Evolutionary conservation across 2,797 vertebrate species (phyloP), one percentile per base, ranked within the genome.

Genomic region (Scarus forsteni): DNA sequence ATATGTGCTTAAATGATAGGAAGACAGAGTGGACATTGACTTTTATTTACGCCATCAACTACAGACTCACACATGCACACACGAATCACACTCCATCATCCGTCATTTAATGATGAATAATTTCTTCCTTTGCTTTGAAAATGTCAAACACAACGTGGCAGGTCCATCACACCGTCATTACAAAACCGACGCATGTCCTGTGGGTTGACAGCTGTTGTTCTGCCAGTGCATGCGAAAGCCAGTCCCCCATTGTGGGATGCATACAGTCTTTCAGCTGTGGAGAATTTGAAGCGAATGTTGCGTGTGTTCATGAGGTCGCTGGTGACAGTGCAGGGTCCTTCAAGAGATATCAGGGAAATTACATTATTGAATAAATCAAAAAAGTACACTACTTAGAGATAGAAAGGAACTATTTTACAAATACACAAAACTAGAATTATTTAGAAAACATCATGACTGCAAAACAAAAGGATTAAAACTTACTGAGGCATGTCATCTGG

Each of bases 261-360:
- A 52, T 75, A 75, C 2, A 84, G 1, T 34, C 53, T 80, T 2
- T 1, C 0, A 0, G 1, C 0, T 0, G 0, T 0, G 2, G 0
- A 0, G 18, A 5, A 0, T 6, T 0, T 9, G 10, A 86, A 70
- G 1, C 0, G 0, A 52, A 93, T 81, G 5, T 79, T 80, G 8
- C 35, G 8, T 42, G 0, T 0, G 3, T 6, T n/a, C 79, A 86
- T 74, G 3, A 27, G 12, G 0, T 64, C 15, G 12, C 5, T 0
- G 10, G 14, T 60, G n/a, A 89, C 39, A n/a, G 46, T 74, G 73
- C 89, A 92, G 27, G 87, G 81, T 60, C 27, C 91, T 93, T 74
- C 19, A 74, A 74, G 51, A 81, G 54, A 40, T 2, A 55, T 51
- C 12, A 36, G 34, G n/a, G 0, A n/a, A n/a, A 39, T 6, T 13